A percentile compares a stretch with the other conserved stretches of the same genome.
Evolutionary conservation across 2,888 invertebrate species (phyloP).

Genomic region (Acleris holmiana): DNA sequence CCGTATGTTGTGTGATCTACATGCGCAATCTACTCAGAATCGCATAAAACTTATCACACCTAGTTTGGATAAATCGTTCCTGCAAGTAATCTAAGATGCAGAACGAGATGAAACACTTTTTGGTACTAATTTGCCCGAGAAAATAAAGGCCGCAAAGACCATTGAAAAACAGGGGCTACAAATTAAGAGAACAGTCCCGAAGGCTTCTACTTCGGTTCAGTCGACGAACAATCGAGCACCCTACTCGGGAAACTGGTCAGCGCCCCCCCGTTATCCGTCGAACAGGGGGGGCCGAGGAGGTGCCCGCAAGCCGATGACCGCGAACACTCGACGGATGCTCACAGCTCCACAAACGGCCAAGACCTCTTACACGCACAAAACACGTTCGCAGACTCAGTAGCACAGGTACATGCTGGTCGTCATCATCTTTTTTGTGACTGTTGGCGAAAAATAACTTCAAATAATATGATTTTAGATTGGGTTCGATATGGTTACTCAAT

Average conservation of each 20-base stretch:
- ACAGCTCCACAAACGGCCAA: conserved; percentile 5
- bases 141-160: conserved; percentile 35
- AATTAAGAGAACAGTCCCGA: neutral
- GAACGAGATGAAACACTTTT: conserved; percentile 35
- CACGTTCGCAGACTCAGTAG: conserved; percentile 17
- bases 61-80: conserved; percentile 30
- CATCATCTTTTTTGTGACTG: conserved; percentile 38
- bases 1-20: conserved; percentile 27
- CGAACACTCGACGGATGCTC: neutral
- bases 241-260: neutral
- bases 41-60: conserved; percentile 26
- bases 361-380: neutral
- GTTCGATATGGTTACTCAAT: no score
- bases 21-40: conserved; percentile 17
- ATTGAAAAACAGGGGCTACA: conserved; percentile 1
- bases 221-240: neutral
- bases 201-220: neutral
- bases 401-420: conserved; percentile 42
- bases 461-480: neutral
- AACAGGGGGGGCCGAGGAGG: conserved; percentile 3
- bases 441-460: conserved; percentile 40
- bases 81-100: conserved; percentile 26
- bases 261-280: neutral
- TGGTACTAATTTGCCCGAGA: conserved; percentile 23
- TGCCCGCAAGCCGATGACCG: neutral